Evolutionary conservation across 53 echinoderm and acorn worm genomes (phyloP).

Genomic region (Actinopyga echinites): DNA sequence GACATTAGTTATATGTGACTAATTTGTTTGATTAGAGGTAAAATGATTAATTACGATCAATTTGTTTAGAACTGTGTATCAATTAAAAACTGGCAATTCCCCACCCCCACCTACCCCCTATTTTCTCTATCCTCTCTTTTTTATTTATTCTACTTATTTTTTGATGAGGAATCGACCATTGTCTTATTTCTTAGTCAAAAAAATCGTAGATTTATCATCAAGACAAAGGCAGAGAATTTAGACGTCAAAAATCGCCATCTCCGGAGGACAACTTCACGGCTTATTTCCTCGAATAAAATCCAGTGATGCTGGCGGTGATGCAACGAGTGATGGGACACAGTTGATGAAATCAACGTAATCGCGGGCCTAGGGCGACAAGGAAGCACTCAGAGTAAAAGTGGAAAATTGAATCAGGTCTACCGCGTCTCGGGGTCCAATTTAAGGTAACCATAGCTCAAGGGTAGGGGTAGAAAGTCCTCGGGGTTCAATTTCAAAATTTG

Average conservation of each 20-base stretch:
- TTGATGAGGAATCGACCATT: no score
- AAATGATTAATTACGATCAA: no score
- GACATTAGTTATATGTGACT: no score
- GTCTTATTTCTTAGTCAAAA: no score
- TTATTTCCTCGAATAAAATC: constrained; percentile 24
- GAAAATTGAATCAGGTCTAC: constrained; percentile 39
- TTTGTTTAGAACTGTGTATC: no score
- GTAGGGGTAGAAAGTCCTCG: constrained; percentile 17
- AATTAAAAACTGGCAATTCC: no score
- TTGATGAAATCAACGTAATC: constrained; percentile 39
- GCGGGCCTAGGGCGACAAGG: constrained; percentile 32
- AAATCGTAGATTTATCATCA: neutral
- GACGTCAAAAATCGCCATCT: constrained; percentile 20
- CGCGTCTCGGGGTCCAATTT: constrained; percentile 42
- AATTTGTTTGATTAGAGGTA: no score
- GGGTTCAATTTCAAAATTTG: constrained; percentile 33
- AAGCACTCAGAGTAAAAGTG: constrained; percentile 28
- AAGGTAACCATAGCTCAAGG: constrained; percentile 33
- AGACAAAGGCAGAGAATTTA: constrained; percentile 13
- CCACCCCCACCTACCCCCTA: no score
- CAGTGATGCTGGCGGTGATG: neutral
- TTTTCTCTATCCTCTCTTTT: no score
- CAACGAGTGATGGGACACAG: constrained; percentile 13
- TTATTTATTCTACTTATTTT: no score
- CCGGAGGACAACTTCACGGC: constrained; percentile 12